These are phyloP conservation scores for Phocides pigmalion DNA, from an alignment of 1,140 invertebrate species.

Conservation along the genomic window DNA sequence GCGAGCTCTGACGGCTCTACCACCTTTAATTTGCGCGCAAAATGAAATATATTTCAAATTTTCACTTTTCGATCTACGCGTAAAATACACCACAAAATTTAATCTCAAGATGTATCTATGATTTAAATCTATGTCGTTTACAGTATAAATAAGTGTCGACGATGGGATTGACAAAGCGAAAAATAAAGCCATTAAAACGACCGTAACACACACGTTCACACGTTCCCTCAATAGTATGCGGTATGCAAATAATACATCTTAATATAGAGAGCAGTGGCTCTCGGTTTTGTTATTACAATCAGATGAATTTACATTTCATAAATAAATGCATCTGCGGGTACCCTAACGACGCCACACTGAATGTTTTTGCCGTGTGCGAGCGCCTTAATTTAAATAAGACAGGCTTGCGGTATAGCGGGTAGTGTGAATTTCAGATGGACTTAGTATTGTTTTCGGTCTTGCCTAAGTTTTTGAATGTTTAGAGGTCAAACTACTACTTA, in stretches of 20 bases:
- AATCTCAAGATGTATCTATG: too few species aligned
- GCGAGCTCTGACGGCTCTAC: too few species aligned
- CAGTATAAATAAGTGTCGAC: not conserved
- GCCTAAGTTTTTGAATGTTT: too few species aligned
- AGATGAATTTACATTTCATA: slow-evolving; percentile 83
- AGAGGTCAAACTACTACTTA: too few species aligned
- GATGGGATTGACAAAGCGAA: slow-evolving; percentile 48
- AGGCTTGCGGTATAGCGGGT: slow-evolving; percentile 23
- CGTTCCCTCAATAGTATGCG: slow-evolving; percentile 56
- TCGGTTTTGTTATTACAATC: slow-evolving; percentile 83
- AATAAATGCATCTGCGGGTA: slow-evolving; percentile 78
- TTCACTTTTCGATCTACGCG: too few species aligned
- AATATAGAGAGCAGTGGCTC: slow-evolving; percentile 78
- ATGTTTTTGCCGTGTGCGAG: slow-evolving; percentile 68
- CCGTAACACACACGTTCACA: slow-evolving; percentile 55
- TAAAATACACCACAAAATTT: too few species aligned
- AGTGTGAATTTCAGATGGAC: slow-evolving; percentile 35
- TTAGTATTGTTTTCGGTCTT: slow-evolving; percentile 22
- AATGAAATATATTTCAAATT: too few species aligned
- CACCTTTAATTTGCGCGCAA: too few species aligned
- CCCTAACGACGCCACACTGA: slow-evolving; percentile 69
- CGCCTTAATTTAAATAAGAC: slow-evolving; percentile 72
- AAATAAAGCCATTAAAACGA: slow-evolving; percentile 47
- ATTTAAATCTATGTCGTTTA: too few species aligned
- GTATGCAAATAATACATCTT: slow-evolving; percentile 82